Evolutionary conservation across 1,140 invertebrate genomes (phyloP), one percentile per base, ranked within the genome.

Genomic region (Galleria mellonella): DNA sequence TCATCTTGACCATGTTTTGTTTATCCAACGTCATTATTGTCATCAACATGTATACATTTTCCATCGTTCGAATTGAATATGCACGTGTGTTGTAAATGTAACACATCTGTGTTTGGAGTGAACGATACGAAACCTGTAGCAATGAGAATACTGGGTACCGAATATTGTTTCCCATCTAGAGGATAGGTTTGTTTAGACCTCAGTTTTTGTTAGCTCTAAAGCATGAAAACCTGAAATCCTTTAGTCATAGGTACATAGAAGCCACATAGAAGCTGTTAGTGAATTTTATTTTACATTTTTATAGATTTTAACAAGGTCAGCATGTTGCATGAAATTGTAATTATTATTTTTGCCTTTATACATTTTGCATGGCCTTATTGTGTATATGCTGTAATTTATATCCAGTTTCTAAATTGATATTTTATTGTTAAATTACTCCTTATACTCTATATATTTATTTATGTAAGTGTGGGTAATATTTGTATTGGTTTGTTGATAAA

Each of bases 61-160:
- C 37, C 51, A 39, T 32, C 47, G 43, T 62, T 39, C 36, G 12
- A 39, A 6, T 23, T 23, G 17, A 49, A 38, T 32, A 8, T 53
- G 60, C 60, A 63, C 52, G 60, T 47, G 43, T 55, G 55, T 63
- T 54, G 50, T 52, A 17, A 28, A 30, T 23, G 17, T 23, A 23
- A 23, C 17, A 23, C 17, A 6, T 23, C 17, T 3, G 17, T 23
- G 17, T 23, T 6, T 23, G 17, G 2, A 23, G 17, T 23, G 17
- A 23, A 23, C 44, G 43, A 31, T 36, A 33, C 27, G 31, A 52
- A 62, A 56, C 49, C 59, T 55, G 55, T n/a, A 53, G 47, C 81
- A 84, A 84, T 84, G 81, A 84, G 81, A 66, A 70, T 55, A 55
- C 62, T 68, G 72, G 77, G 72, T 81, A 72, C 74, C 62, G 53